Conservation (phyloP, 1,140 invertebrate genomes). For the Neodiprion fabricii region DNA sequence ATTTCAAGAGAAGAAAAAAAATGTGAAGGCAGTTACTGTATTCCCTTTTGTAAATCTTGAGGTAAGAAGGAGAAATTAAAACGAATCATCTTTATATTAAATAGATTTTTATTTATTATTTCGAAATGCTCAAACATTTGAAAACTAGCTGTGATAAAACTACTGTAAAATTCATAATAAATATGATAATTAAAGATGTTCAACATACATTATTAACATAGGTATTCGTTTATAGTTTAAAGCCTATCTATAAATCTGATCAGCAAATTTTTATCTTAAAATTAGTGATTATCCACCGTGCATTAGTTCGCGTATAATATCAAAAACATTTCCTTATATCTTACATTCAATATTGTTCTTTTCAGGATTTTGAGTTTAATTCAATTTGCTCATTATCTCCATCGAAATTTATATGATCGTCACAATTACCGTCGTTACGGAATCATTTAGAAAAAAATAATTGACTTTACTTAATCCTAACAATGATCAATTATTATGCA, state of each 20-base stretch:
- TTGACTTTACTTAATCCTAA: no score
- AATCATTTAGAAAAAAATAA: no score
- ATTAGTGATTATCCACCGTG: not conserved
- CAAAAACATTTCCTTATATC: no score
- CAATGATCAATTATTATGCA: conserved; percentile 39
- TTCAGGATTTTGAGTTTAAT: no score
- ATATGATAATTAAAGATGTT: conserved; percentile 2
- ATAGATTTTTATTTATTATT: no score
- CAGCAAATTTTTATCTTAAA: not conserved
- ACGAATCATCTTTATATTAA: not conserved
- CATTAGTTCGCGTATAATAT: no score
- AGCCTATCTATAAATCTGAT: not conserved
- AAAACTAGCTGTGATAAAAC: conserved; percentile 1
- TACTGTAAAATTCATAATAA: conserved; percentile 3
- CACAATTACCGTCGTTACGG: no score
- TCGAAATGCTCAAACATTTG: not conserved
- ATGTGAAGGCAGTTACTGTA: not conserved
- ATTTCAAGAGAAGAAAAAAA: not conserved
- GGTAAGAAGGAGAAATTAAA: not conserved
- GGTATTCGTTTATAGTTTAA: not conserved
- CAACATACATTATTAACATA: not conserved
- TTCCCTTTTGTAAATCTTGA: not conserved
- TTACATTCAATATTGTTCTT: no score
- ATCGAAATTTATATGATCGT: no score
- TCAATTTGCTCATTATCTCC: no score